These are phyloP conservation scores for Andrena chrysosceles DNA, from an alignment of 2,888 invertebrate species.

Conservation along the genomic window DNA sequence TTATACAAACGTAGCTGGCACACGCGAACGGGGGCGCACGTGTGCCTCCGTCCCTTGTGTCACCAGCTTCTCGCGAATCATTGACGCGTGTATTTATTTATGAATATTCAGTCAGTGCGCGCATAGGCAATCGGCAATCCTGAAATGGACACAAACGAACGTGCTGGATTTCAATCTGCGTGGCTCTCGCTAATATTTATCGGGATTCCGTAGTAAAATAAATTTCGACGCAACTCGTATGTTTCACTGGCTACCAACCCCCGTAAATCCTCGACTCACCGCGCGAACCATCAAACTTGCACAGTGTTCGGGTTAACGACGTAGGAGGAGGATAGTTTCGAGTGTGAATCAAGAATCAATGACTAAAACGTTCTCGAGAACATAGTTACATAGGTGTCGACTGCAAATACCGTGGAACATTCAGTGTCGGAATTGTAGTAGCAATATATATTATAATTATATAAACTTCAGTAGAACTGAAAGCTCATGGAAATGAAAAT, in stretches of 20 bases:
- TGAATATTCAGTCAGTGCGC: conserved; percentile 45
- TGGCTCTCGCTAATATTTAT: conserved; percentile 50
- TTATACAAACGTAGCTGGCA: conserved; percentile 7
- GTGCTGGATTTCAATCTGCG: conserved; percentile 28
- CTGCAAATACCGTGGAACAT: no score
- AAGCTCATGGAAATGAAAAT: no score
- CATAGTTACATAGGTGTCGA: not conserved
- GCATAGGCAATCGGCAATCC: conserved; percentile 3
- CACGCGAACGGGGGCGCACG: not conserved
- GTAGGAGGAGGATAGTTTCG: conserved; percentile 32
- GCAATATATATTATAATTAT: no score
- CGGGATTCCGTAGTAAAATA: conserved; percentile 31
- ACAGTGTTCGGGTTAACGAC: conserved; percentile 39
- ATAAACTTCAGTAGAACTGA: no score
- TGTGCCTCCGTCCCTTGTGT: conserved; percentile 4
- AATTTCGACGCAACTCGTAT: conserved; percentile 20
- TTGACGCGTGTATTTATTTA: conserved; percentile 40
- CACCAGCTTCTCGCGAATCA: conserved; percentile 18
- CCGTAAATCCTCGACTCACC: conserved; percentile 26
- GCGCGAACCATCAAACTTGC: conserved; percentile 35
- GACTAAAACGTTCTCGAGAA: conserved; percentile 41
- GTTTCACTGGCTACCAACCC: conserved; percentile 6
- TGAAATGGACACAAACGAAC: conserved; percentile 13
- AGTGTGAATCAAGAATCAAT: conserved; percentile 19
- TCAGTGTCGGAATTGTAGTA: no score